Conservation (phyloP, 2,797 vertebrate genomes). For the Danio aesculapii region DNA sequence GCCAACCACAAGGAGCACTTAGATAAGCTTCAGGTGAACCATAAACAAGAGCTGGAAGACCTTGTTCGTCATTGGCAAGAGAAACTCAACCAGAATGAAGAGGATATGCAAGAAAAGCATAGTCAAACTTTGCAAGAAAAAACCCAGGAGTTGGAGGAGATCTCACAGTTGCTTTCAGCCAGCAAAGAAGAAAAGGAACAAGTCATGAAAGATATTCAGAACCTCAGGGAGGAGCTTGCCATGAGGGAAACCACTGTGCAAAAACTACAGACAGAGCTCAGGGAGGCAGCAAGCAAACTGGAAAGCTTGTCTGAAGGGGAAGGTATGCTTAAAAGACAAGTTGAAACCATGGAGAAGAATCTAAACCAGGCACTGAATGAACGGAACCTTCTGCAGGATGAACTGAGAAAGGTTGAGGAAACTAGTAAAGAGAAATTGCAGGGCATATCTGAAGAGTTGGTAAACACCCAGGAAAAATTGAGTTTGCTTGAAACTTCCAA, state of each 20-base stretch:
- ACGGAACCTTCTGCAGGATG: constrained; percentile 81
- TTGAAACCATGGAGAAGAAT: constrained; percentile 84
- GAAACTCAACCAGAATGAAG: constrained; percentile 82
- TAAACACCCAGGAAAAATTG: constrained; percentile 78
- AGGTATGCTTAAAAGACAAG: constrained; percentile 79
- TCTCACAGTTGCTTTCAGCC: constrained; percentile 76
- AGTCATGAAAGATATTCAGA: constrained; percentile 71
- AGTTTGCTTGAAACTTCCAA: constrained; percentile 74
- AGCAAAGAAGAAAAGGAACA: constrained; percentile 80
- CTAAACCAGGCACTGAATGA: constrained; percentile 82
- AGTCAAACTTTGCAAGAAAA: constrained; percentile 83
- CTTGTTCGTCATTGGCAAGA: constrained; percentile 79
- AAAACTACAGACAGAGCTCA: constrained; percentile 87
- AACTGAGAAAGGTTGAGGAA: constrained; percentile 77
- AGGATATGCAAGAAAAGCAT: constrained; percentile 85
- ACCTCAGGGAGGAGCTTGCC: constrained; percentile 82
- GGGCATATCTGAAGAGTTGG: constrained; percentile 75
- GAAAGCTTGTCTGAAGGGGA: constrained; percentile 80
- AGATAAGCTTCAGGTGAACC: constrained; percentile 78
- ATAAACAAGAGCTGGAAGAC: constrained; percentile 79
- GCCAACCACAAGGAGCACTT: constrained; percentile 88
- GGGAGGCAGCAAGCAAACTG: constrained; percentile 77
- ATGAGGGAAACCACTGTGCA: constrained; percentile 80
- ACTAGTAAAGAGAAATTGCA: constrained; percentile 75
- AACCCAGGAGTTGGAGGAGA: constrained; percentile 80